Conservation (phyloP, 2,797 vertebrate species). For the Mus minutoides region DNA sequence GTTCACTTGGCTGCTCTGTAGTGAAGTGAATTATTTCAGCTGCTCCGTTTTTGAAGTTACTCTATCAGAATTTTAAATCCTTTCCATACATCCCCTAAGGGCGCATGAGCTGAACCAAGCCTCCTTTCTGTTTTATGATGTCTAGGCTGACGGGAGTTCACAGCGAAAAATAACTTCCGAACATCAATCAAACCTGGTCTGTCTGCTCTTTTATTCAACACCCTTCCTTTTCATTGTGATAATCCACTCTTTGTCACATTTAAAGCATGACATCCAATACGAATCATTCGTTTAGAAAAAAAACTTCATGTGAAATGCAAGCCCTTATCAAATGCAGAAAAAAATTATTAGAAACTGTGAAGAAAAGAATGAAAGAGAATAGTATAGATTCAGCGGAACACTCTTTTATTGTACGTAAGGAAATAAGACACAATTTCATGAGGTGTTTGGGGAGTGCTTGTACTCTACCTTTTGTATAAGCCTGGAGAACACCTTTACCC, state of each 20-base stretch:
- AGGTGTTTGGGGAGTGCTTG: neutral
- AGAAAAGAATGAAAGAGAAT: constrained; percentile 66
- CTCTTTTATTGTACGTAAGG: constrained; percentile 45
- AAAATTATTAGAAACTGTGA: constrained; percentile 76
- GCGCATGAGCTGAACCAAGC: constrained; percentile 80
- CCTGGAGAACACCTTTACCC: neutral
- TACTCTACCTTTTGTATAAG: constrained; percentile 20
- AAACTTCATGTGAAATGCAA: constrained; percentile 51
- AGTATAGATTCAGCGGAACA: constrained; percentile 50
- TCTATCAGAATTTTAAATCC: constrained; percentile 86
- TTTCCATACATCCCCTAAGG: constrained; percentile 83
- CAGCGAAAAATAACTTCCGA: constrained; percentile 77
- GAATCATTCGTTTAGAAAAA: constrained; percentile 70
- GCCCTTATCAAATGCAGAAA: constrained; percentile 45
- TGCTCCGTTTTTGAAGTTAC: constrained; percentile 81
- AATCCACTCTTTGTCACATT: constrained; percentile 81
- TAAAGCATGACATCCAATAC: constrained; percentile 77
- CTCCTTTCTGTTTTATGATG: constrained; percentile 84
- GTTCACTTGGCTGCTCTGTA: constrained; percentile 77
- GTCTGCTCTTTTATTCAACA: constrained; percentile 79
- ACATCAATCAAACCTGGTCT: constrained; percentile 79
- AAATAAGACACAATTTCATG: constrained; percentile 23
- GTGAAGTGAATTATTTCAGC: constrained; percentile 85
- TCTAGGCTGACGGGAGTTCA: constrained; percentile 83
- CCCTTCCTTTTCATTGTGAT: constrained; percentile 79